These are phyloP conservation scores for Phorcus lineatus DNA, from an alignment of 2,888 invertebrate genomes.

Conservation along the genomic window DNA sequence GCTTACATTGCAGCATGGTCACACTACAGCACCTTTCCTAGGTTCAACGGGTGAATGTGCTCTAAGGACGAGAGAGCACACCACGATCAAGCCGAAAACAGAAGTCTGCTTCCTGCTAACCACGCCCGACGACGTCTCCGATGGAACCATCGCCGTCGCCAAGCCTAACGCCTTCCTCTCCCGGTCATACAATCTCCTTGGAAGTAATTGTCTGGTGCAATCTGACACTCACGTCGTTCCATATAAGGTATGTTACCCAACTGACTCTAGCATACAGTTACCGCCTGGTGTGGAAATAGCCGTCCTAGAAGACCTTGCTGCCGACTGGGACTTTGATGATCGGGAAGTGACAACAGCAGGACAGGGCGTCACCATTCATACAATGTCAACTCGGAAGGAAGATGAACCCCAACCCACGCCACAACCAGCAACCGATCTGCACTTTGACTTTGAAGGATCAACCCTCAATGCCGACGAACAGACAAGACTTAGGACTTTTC, in stretches of 20 bases:
- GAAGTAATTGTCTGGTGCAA: not conserved
- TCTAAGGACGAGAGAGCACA: not conserved
- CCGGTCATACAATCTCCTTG: not conserved
- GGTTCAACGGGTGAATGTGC: no score
- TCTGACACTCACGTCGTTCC: not conserved
- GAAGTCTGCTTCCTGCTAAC: not conserved
- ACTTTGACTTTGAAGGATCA: constrained; percentile 24
- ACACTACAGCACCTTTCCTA: not conserved
- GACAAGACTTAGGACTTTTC: not conserved
- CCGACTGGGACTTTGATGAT: not conserved
- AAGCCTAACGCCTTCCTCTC: not conserved
- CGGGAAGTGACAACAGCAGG: no score
- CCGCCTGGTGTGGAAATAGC: constrained; percentile 31
- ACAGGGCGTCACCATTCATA: no score
- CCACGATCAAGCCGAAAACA: not conserved
- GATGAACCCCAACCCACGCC: not conserved
- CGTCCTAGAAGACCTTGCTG: constrained; percentile 19
- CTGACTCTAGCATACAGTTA: constrained; percentile 30
- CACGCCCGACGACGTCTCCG: not conserved
- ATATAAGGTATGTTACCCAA: constrained; percentile 36
- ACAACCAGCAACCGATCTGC: not conserved
- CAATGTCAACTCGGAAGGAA: no score
- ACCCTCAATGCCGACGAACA: constrained; percentile 18
- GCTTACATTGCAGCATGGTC: not conserved
- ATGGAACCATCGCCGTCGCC: not conserved